A percentile compares a stretch with the other conserved stretches of the same genome.
phyloP scores from a whole-genome alignment of 2,888 invertebrate genomes.

The Erannis defoliaria region DNA sequence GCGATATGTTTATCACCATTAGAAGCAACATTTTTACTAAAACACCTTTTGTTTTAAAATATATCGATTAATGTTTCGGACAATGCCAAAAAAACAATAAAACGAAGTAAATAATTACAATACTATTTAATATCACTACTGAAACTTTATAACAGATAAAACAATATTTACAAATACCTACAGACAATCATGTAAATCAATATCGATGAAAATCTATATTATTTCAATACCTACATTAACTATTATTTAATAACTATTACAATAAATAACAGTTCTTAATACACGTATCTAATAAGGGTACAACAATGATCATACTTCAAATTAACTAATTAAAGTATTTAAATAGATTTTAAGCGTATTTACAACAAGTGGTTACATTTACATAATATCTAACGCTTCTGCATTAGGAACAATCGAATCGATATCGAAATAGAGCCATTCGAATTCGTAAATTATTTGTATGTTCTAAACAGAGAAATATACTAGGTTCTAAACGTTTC shows the following conservation, averaged over 20 bases:
- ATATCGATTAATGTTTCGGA: not conserved
- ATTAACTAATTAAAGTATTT: conserved; percentile 38
- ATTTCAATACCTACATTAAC: conserved; percentile 56
- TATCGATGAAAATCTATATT: conserved; percentile 34
- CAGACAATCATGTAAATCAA: conserved; percentile 63
- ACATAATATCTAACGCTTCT: not conserved
- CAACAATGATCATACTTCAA: conserved; percentile 52
- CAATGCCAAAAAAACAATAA: conserved; percentile 1
- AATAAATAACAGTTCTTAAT: conserved; percentile 78
- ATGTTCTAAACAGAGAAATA: too few relatives aligned
- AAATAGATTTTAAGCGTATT: conserved; percentile 31
- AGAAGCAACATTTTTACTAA: too few relatives aligned
- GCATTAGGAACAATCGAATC: conserved; percentile 22
- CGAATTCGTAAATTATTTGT: not conserved
- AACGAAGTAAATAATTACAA: conserved; percentile 48
- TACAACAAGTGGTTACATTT: conserved; percentile 28
- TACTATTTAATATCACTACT: conserved; percentile 70
- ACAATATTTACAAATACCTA: conserved; percentile 75
- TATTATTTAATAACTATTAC: conserved; percentile 56
- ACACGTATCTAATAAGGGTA: conserved; percentile 46
- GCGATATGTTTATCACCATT: too few relatives aligned
- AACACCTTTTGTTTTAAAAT: too few relatives aligned
- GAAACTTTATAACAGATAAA: conserved; percentile 71
- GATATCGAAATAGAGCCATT: not conserved
- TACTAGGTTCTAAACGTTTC: not conserved